These are phyloP conservation scores for Prunella fulvescens DNA, from an alignment of 2,113 vertebrate species.

Conservation along the genomic window DNA sequence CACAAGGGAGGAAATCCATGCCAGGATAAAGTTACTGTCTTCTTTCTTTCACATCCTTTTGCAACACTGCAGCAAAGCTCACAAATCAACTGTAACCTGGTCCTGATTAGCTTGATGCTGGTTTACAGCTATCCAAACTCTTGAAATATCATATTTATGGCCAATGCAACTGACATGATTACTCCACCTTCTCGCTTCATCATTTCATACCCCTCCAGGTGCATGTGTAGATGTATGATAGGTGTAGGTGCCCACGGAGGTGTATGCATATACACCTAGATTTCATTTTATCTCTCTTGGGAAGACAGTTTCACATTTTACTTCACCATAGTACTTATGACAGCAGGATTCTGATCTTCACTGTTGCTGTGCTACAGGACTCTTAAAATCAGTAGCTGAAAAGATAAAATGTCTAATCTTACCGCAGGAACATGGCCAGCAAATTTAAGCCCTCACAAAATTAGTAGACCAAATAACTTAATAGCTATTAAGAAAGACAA, in stretches of 20 bases:
- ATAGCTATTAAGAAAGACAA: neutral
- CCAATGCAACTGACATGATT: neutral
- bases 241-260: neutral
- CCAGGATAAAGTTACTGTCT: neutral
- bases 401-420: neutral
- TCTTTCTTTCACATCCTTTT: neutral
- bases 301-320: neutral
- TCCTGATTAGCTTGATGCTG: neutral
- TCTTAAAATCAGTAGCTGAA: neutral
- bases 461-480: neutral
- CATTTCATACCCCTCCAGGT: neutral
- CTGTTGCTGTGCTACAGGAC: neutral
- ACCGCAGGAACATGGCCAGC: neutral
- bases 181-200: neutral
- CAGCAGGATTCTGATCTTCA: neutral
- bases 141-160: neutral
- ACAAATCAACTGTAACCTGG: neutral
- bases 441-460: neutral
- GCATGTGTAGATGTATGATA: neutral
- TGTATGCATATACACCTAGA: too few species aligned
- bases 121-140: neutral
- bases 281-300: neutral
- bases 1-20: neutral
- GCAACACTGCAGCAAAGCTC: neutral
- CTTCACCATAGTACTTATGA: neutral